Percentiles rank a stretch among this genome's conserved stretches.
phyloP scores from a whole-genome alignment of 2,888 invertebrate genomes.

The Ceramica pisi region DNA sequence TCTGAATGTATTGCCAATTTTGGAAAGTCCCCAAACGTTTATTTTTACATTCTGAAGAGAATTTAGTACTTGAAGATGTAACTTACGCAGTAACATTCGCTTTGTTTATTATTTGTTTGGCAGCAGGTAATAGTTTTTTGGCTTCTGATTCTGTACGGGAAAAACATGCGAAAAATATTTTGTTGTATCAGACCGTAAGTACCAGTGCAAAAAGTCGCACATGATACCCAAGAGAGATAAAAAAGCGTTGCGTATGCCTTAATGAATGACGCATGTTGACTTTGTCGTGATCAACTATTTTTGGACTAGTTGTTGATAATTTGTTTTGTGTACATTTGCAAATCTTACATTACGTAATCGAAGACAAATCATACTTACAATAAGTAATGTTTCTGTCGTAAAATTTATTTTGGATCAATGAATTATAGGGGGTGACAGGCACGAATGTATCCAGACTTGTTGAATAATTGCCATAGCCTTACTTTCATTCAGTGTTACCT shows the following conservation, averaged over 20 bases:
- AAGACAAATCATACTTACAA: conserved; percentile 18
- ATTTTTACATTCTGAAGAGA: conserved; percentile 2
- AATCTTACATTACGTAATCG: conserved; percentile 30
- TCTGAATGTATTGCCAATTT: neutral
- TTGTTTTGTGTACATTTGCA: conserved; percentile 23
- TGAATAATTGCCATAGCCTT: conserved; percentile 48
- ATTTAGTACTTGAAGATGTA: neutral
- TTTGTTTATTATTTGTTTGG: conserved; percentile 31
- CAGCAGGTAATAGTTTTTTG: conserved; percentile 37
- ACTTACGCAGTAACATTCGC: conserved; percentile 22
- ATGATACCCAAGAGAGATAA: conserved; percentile 19
- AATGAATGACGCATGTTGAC: conserved; percentile 46
- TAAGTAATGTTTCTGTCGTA: conserved; percentile 15
- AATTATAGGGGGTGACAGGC: conserved; percentile 33
- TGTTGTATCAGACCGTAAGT: conserved; percentile 12
- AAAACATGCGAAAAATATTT: conserved; percentile 11
- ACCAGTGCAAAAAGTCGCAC: conserved; percentile 27
- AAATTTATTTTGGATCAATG: conserved; percentile 48
- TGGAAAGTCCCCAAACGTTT: neutral
- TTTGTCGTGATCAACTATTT: conserved; percentile 51
- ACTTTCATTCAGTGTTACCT: conserved; percentile 57
- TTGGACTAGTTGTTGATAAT: conserved; percentile 28
- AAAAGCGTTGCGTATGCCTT: conserved; percentile 36
- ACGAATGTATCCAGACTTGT: conserved; percentile 44
- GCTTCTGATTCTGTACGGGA: neutral